Percentiles rank a stretch among this genome's conserved stretches.
Evolutionary conservation across 2,888 invertebrate genomes (phyloP).

Genomic region (Conomelus anceps): DNA sequence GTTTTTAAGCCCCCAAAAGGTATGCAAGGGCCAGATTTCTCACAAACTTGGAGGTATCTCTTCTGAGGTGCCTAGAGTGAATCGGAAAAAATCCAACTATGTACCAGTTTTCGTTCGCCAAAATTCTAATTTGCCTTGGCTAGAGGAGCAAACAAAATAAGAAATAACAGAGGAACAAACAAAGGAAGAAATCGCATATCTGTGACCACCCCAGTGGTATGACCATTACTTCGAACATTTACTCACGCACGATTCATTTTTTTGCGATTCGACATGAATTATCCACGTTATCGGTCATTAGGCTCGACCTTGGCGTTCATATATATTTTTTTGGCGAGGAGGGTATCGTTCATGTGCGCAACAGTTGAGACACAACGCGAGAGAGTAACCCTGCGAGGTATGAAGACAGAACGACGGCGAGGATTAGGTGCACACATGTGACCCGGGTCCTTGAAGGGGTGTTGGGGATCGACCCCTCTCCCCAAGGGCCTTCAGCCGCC

Average conservation of each 20-base stretch:
- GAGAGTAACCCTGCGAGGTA: not conserved
- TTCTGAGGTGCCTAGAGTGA: too few species aligned
- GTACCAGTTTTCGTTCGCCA: too few species aligned
- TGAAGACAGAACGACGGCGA: too few species aligned
- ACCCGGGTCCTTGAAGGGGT: not conserved
- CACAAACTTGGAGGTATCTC: too few species aligned
- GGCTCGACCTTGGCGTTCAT: not conserved
- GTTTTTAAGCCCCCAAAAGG: too few species aligned
- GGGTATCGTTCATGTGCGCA: not conserved
- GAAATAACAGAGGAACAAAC: not conserved
- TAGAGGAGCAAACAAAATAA: too few species aligned
- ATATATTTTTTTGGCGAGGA: not conserved
- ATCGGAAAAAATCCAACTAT: too few species aligned
- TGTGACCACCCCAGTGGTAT: not conserved
- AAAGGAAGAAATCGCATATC: not conserved
- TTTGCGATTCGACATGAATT: not conserved
- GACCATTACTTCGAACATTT: not conserved
- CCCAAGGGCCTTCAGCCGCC: constrained; percentile 18
- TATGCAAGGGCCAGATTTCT: too few species aligned
- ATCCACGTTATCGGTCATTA: not conserved
- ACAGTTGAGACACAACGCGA: not conserved
- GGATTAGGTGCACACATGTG: not conserved
- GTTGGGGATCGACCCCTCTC: constrained; percentile 12
- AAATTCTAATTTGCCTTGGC: too few species aligned
- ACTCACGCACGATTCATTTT: not conserved